Evolutionary conservation across 1,140 invertebrate genomes (phyloP), one percentile per base, ranked within the genome.

Genomic region (Anagrus nilaparvatae): DNA sequence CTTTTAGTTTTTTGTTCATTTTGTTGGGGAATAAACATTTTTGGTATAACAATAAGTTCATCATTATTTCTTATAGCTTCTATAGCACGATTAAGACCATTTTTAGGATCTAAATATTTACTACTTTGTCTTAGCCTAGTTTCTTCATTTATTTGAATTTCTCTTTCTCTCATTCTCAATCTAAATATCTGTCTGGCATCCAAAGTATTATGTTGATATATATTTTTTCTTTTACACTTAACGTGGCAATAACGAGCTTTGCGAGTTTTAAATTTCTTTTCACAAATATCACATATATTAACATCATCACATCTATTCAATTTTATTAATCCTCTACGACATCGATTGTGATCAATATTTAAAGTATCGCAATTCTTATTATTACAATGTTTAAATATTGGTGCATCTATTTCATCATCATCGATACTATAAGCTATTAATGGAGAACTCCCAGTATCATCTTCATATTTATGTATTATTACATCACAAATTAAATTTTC

Each of bases 31-130:
- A 53, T 13, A n/a, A 43, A 33, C 7, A 48, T 48, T 46, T 61
- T 61, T 9, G 62, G 62, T 40, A 65, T 65, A 8, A 69, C 55
- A 27, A 66, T 58, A 2, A 69, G 29, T 31, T 67, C 63, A 2
- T 60, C 51, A 17, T 69, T 69, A 9, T 59, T 63, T 17, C 50
- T 50, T 27, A 69, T 37, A 1, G 40, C 44, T 35, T 67, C 59
- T 18, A 67, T 50, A 4, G 56, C 59, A 14, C 44, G 54, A 13
- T 46, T 56, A 33, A 58, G 49, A 3, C 49, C 59, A 4, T 36
- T 50, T 0, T 53, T 29, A 10, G 60, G 59, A 46, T 66, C 56
- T 17, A 55, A 41, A 18, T 67, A 61, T 41, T 66, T 53, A 5
- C 43, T 55, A 3, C 47, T 58, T 31, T 38, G 57, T 12, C 54